Evolutionary conservation across 1,140 invertebrate species (phyloP), one percentile per base, ranked within the genome.

Genomic region (Druon quercuslanigerum): DNA sequence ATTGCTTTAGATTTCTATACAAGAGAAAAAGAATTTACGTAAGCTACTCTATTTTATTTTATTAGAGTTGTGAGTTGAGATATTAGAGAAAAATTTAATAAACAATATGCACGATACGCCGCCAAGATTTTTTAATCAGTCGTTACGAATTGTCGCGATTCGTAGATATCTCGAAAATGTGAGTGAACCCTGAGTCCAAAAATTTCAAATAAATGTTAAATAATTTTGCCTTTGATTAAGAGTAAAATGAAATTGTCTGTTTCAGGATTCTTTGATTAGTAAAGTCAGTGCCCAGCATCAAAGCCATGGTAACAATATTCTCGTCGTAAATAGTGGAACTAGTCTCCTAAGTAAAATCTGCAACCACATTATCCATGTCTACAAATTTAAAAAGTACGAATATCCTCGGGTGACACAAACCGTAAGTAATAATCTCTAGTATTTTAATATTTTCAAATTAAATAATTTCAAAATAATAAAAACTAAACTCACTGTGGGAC

Each of bases 371-470:
- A 90, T 92, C 17, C 93, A 95, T 81, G 92, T 94, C 25, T 92
- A 92, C 70, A 91, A 91, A 56, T 92, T 94, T 17, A 92, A 92
- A 80, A 93, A 92, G 71, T 94, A 92, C 79, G 88, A 93, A 56
- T 95, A 94, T 87, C 92, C 93, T 25, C 92, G 93, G 83, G 91
- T 95, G 3, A 93, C 94, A 14, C 90, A 94, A 73, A 90, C 91
- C 50, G 94, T 94, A 86, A 93, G 66, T 52, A 76, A 50, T 51
- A 71, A 76, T 73, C 14, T 40, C 40, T 14, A 17, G 52, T 16
- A n/a, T 40, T 14, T 51, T 51, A 73, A 57, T 56, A 14, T 51
- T 51, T n/a, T 16, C 20, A 57, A 57, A 54, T 7, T 25, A 56
- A 71, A 25, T 52, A 25, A 1, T n/a, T 25, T 50, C 40, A 71